Conservation (phyloP, 2,888 invertebrate genomes). For the Drosophila limbata region DNA sequence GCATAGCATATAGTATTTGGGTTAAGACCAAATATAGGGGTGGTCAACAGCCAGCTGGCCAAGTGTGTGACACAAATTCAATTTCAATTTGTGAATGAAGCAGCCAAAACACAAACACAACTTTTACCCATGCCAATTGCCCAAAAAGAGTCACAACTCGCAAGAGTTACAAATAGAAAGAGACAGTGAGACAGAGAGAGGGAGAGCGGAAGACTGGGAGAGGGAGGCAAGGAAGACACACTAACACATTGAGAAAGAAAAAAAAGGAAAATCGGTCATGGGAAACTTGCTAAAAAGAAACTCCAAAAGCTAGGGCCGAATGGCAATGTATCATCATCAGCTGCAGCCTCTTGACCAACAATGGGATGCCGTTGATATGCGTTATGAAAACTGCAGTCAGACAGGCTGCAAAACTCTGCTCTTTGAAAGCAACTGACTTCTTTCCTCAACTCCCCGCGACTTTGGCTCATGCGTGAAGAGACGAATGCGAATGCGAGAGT, state of each 20-base stretch:
- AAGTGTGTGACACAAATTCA: slow-evolving; percentile 67
- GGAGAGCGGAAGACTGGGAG: slow-evolving; percentile 20
- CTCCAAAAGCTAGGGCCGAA: slow-evolving; percentile 34
- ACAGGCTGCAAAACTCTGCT: slow-evolving; percentile 11
- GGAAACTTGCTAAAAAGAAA: slow-evolving; percentile 64
- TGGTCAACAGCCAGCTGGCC: slow-evolving; percentile 58
- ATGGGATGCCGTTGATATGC: slow-evolving; percentile 61
- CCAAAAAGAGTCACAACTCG: slow-evolving; percentile 63
- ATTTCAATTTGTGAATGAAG: slow-evolving; percentile 79
- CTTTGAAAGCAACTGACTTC: slow-evolving; percentile 8
- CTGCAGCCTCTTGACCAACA: slow-evolving; percentile 62
- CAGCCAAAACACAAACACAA: slow-evolving; percentile 54
- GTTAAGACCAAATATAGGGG: slow-evolving; percentile 81
- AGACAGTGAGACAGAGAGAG: slow-evolving; percentile 13
- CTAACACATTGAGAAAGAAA: slow-evolving; percentile 1
- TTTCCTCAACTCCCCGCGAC: not conserved
- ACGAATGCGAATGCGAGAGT: slow-evolving; percentile 28
- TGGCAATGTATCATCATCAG: slow-evolving; percentile 61
- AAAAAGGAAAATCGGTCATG: slow-evolving; percentile 71
- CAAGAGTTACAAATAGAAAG: slow-evolving; percentile 34
- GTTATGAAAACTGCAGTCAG: slow-evolving; percentile 68
- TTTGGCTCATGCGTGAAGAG: slow-evolving; percentile 60
- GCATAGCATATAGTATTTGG: slow-evolving; percentile 65
- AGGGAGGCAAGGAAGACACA: slow-evolving; percentile 7
- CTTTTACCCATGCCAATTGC: slow-evolving; percentile 61